Conservation (phyloP, 2,113 vertebrate species). For the Eonycteris spelaea region DNA sequence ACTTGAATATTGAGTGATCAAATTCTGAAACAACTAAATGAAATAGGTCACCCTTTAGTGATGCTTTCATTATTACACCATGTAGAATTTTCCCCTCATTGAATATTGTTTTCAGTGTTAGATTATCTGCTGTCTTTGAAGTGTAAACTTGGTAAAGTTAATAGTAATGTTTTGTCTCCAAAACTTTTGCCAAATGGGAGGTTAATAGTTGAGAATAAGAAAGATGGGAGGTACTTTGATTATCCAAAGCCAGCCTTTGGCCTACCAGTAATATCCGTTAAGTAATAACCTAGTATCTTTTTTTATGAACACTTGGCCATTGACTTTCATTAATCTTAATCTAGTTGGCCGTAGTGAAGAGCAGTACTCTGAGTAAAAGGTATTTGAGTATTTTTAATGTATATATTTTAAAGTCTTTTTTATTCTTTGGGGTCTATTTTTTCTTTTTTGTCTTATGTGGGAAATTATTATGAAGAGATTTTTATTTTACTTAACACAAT, state of each 20-base stretch:
- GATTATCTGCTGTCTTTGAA: background rate
- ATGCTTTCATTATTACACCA: background rate
- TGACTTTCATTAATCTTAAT: background rate
- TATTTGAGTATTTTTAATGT: background rate
- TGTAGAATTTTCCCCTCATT: background rate
- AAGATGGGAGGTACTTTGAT: background rate
- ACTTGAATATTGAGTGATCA: background rate
- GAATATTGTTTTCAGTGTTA: background rate
- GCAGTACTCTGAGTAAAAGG: background rate
- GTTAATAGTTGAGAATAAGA: background rate
- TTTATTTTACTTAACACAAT: conserved; percentile 22
- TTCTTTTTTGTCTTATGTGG: background rate
- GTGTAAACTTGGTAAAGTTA: background rate
- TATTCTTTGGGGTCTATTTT: background rate
- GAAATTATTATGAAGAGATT: background rate
- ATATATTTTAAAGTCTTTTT: background rate
- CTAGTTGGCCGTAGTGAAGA: background rate
- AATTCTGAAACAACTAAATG: background rate
- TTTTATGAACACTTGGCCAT: background rate
- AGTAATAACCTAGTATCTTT: background rate
- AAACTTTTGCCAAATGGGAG: background rate
- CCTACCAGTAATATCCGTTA: background rate
- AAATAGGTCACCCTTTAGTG: background rate
- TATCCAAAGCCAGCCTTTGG: background rate
- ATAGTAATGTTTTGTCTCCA: background rate